Conservation (phyloP, 2,113 vertebrate species). For the Cephalophus harveyi region DNA sequence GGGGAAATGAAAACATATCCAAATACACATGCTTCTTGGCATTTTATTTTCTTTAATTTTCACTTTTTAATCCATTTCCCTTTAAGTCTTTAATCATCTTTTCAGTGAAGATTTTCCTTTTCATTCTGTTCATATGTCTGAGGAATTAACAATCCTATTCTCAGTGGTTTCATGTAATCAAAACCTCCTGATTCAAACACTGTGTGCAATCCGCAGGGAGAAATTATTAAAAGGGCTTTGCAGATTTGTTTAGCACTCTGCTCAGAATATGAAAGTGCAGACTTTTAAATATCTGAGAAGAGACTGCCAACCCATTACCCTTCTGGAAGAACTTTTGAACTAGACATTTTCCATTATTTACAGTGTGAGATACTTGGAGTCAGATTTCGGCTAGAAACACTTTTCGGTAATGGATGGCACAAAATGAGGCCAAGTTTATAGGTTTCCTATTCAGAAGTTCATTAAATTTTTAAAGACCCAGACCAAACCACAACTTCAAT, state of each 20-base stretch:
- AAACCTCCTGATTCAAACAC: constrained; percentile 34
- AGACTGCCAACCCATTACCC: neutral
- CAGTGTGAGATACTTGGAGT: neutral
- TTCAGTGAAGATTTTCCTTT: constrained; percentile 50
- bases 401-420: neutral
- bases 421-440: neutral
- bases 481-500: neutral
- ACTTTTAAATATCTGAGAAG: constrained; percentile 11
- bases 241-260: constrained; percentile 25
- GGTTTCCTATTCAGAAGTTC: neutral
- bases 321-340: constrained; percentile 8
- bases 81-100: constrained; percentile 53
- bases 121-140: neutral
- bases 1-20: neutral
- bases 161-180: constrained; percentile 56
- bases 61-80: neutral
- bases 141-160: constrained; percentile 46
- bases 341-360: constrained; percentile 17
- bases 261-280: constrained; percentile 20
- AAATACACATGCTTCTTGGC: neutral
- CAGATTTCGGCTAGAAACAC: constrained; percentile 1
- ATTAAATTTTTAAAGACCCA: neutral
- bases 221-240: constrained; percentile 58
- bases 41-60: constrained; percentile 23
- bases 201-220: neutral